These are phyloP conservation scores for Leptinotarsa tumamoca DNA, from an alignment of 2,888 invertebrate genomes.

Conservation along the genomic window DNA sequence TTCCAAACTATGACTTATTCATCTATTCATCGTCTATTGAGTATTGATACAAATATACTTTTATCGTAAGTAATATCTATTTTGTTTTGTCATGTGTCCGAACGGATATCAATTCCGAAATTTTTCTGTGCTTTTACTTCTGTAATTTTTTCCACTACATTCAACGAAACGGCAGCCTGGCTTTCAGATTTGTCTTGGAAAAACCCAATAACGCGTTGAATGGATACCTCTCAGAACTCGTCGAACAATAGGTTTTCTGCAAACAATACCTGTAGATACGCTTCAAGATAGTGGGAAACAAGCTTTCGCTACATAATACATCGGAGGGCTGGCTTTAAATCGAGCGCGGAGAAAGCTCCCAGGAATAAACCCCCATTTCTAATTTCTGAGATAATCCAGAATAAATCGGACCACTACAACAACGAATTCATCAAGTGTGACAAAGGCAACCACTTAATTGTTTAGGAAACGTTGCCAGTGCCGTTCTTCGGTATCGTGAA, in stretches of 20 bases:
- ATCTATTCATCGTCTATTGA: too few relatives aligned
- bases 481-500: too few relatives aligned
- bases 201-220: constrained; percentile 23
- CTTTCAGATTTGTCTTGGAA: constrained; percentile 20
- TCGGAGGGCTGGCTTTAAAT: constrained; percentile 25
- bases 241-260: constrained; percentile 33
- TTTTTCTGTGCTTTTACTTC: too few relatives aligned
- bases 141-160: not conserved
- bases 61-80: too few relatives aligned
- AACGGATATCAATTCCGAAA: too few relatives aligned
- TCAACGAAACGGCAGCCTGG: not conserved
- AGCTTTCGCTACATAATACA: constrained; percentile 34
- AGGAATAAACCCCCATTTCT: constrained; percentile 37
- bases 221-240: constrained; percentile 28
- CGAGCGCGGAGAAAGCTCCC: constrained; percentile 20
- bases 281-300: constrained; percentile 34
- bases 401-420: constrained; percentile 57
- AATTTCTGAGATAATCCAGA: constrained; percentile 54
- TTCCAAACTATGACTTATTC: too few relatives aligned
- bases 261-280: constrained; percentile 47
- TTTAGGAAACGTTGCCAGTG: constrained; percentile 48
- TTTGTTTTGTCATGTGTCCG: too few relatives aligned
- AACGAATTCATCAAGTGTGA: constrained; percentile 58
- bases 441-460: constrained; percentile 59
- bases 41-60: too few relatives aligned